Base-by-base conservation (phyloP, 1,140 invertebrate species). In the Bombus pascuorum region DNA sequence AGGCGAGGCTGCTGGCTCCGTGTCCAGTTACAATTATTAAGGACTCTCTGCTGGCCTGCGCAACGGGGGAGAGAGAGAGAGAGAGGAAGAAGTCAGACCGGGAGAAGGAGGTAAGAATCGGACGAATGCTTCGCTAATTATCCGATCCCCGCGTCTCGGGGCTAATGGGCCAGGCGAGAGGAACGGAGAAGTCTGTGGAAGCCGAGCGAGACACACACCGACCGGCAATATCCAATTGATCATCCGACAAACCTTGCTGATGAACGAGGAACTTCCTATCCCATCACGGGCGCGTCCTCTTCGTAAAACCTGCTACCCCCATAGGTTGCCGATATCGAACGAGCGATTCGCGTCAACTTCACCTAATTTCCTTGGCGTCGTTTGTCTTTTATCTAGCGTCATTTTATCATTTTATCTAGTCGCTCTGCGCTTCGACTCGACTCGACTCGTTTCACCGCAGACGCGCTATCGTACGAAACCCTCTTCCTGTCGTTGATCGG, bases 1-100 rank as follows among this genome's bases (percentile, higher is more conserved):
- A 95, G 94, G 94, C 94, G 94, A 95, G 94, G 94, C 94, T 95
- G 94, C 93, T 93, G 94, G 94, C 93, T 90, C 94, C 94, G 94
- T 95, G 94, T 95, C 94, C 94, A 95, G 95, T 95, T 95, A 95
- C 94, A 95, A 95, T 95, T 95, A 95, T 95, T 95, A 95, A 95
- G 94, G 94, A 95, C 94, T 95, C 92, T 86, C 73, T 76, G 59
- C 74, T 62, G 70, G 65, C 44, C 32, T 34, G 62, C 32, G 9
- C 37, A 37, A 12, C 32, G 57, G 3, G 18, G 0, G 18, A 25
- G 13, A 25, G 18, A 74, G 87, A 83, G 86, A 86, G 87, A 91
- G 90, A 87, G 87, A 92, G 89, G 85, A 91, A 88, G 81, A 86
- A 39, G 74, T 71, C 73, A 18, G 5, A 47, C 25, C 3, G n/a